A percentile compares a stretch with the other conserved stretches of the same genome.
phyloP scores from a whole-genome alignment of 2,888 invertebrate genomes.

The Unio delphinus region DNA sequence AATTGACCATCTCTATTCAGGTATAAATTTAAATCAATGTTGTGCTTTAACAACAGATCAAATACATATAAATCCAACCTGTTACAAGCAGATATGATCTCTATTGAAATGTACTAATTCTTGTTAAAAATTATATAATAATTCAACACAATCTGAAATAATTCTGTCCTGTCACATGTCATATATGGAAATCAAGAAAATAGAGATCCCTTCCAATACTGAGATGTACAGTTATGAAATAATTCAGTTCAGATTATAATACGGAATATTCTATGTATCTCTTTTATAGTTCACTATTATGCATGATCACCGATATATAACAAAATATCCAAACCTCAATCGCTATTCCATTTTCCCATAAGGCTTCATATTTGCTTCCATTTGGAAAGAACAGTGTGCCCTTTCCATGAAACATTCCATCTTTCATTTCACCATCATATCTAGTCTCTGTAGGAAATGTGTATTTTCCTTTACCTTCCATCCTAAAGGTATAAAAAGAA shows the following conservation, averaged over 20 bases:
- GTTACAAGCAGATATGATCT: too few relatives aligned
- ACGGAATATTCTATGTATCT: too few relatives aligned
- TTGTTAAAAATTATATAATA: too few relatives aligned
- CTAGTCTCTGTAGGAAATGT: conserved; percentile 70
- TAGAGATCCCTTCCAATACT: neutral
- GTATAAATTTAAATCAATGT: too few relatives aligned
- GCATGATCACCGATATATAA: neutral
- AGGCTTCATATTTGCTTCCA: conserved; percentile 78
- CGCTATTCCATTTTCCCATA: conserved; percentile 78
- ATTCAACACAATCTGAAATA: too few relatives aligned
- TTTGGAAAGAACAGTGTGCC: conserved; percentile 78
- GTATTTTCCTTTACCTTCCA: conserved; percentile 70
- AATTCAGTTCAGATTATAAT: too few relatives aligned
- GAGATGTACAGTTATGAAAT: neutral
- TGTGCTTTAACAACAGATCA: too few relatives aligned
- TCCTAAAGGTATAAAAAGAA: conserved; percentile 42
- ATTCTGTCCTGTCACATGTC: too few relatives aligned
- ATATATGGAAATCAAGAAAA: too few relatives aligned
- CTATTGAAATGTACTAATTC: too few relatives aligned
- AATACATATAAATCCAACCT: too few relatives aligned
- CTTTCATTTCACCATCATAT: conserved; percentile 79
- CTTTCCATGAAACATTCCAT: conserved; percentile 81
- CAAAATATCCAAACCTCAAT: conserved; percentile 68
- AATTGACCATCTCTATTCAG: too few relatives aligned
- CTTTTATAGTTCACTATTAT: neutral